Conservation (phyloP, 2,113 vertebrate species). For the Perca fluviatilis region DNA sequence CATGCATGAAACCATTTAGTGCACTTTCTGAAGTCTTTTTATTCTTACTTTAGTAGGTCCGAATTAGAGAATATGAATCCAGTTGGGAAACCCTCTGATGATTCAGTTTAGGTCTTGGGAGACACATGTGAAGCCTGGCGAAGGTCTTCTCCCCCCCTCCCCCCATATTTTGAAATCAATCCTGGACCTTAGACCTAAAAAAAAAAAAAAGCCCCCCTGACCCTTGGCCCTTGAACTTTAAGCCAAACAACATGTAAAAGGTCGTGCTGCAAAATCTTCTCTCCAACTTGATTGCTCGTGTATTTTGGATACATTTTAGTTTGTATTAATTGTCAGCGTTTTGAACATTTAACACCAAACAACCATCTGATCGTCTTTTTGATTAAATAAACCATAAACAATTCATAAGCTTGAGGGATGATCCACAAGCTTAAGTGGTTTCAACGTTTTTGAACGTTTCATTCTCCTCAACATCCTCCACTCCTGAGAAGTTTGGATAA, state of each 20-base stretch:
- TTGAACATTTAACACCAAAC: conserved; percentile 1
- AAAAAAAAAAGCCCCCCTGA: neutral
- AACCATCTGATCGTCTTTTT: neutral
- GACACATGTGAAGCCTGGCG: neutral
- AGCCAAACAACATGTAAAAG: neutral
- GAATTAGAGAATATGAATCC: neutral
- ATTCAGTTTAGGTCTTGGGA: neutral
- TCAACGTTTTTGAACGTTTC: conserved; percentile 20
- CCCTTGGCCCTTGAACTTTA: neutral
- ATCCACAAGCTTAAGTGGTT: neutral
- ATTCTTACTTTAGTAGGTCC: neutral
- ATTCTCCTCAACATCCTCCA: conserved; percentile 1
- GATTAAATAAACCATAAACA: conserved; percentile 20
- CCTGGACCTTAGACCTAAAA: neutral
- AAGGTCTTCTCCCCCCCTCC: neutral
- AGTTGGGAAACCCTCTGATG: neutral
- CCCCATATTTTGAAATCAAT: neutral
- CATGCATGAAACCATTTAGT: neutral
- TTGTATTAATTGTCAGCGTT: neutral
- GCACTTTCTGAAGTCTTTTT: neutral
- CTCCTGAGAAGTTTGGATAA: conserved; percentile 22
- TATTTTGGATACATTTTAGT: neutral
- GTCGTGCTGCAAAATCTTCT: neutral
- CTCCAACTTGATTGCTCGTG: neutral
- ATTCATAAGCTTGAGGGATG: neutral